Evolutionary conservation across 2,797 vertebrate genomes (phyloP), one percentile per base, ranked within the genome.

Genomic region (Podarcis siculus): DNA sequence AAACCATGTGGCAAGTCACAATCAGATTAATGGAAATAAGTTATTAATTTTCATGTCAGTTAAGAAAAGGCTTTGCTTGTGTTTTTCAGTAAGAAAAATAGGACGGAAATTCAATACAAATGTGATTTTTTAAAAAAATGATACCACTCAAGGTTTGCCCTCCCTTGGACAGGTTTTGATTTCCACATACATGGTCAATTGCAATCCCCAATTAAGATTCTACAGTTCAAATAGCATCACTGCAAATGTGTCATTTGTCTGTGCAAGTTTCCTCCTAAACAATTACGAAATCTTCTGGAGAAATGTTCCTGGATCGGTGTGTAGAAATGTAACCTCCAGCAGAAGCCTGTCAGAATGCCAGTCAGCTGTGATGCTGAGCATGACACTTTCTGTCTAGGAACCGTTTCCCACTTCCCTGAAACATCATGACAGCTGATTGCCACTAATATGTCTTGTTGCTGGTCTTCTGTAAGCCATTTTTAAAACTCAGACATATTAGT

Each of bases 11-110:
- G 87, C 82, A 76, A 80, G 30, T 87, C 85, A 92, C 90, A 91
- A 95, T 93, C 92, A 95, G 92, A 95, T 88, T 88, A 91, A 93
- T 89, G 87, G 83, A 94, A 91, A 89, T 84, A 90, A 0, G 90
- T 79, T 86, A 95, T 92, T 90, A 91, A 95, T 92, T 92, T 95
- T 94, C 94, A 93, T 92, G 86, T 72, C 80, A 93, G 90, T 88
- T 92, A 93, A 90, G 78, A 90, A 91, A 86, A 37, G 10, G 3
- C 64, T 72, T 79, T 42, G 27, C 25, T 39, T 58, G 37, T 71
- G 10, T 76, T 73, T 35, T 80, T 66, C 32, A 61, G n/a, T 25
- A 42, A 25, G 21, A 66, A 64, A 13, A 19, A 71, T 55, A 21
- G 3, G 17, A 8, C 8, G 25, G 32, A 71, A 37, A 45, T 13